Conservation (phyloP, 2,888 invertebrate genomes). For the Thymelicus sylvestris region DNA sequence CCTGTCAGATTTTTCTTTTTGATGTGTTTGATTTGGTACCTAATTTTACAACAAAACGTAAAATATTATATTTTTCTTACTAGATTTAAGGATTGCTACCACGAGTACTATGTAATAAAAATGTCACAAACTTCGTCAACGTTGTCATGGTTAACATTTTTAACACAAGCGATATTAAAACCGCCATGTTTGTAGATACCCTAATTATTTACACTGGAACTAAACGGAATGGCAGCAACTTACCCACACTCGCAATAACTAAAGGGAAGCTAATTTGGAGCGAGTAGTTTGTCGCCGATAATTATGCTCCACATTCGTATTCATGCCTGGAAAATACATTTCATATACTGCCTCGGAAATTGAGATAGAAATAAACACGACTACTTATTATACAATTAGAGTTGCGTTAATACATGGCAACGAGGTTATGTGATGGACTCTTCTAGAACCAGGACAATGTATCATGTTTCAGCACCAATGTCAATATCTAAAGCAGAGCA, state of each 20-base stretch:
- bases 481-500: no score
- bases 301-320: constrained; percentile 26
- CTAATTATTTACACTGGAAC: constrained; percentile 13
- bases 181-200: not conserved
- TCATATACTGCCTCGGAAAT: constrained; percentile 14
- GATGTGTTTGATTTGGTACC: no score
- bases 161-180: not conserved
- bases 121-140: no score
- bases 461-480: no score
- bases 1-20: no score
- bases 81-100: no score
- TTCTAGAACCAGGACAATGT: no score
- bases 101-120: no score
- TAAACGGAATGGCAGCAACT: constrained; percentile 5
- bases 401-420: not conserved
- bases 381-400: not conserved
- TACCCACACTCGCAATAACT: constrained; percentile 14
- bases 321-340: constrained; percentile 23
- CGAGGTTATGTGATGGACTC: no score
- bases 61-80: no score
- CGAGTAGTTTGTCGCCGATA: constrained; percentile 27
- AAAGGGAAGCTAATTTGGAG: constrained; percentile 18
- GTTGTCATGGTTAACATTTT: not conserved
- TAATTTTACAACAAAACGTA: no score
- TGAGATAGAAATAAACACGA: not conserved